phyloP scores from a whole-genome alignment of 2,113 vertebrate species.

The Halcyon senegalensis region DNA sequence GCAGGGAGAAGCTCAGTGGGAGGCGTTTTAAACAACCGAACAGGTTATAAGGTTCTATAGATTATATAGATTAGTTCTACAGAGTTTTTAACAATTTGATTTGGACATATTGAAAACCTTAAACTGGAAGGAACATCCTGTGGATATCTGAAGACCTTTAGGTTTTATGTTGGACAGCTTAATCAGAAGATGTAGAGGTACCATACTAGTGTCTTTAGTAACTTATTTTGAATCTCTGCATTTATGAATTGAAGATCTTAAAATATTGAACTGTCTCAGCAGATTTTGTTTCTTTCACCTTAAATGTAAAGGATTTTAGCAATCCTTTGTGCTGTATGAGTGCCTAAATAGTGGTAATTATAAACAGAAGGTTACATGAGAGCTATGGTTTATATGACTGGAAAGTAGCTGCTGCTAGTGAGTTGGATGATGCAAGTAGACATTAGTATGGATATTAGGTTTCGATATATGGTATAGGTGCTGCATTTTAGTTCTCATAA shows the following conservation, averaged over 20 bases:
- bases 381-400: neutral
- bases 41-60: neutral
- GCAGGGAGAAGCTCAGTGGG: neutral
- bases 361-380: neutral
- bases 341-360: neutral
- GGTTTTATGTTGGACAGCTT: neutral
- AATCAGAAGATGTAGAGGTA: neutral
- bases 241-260: neutral
- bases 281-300: neutral
- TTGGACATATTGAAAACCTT: neutral
- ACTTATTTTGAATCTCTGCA: neutral
- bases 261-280: neutral
- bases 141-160: neutral
- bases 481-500: neutral
- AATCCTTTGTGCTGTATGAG: neutral
- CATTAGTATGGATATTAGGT: neutral
- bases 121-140: neutral
- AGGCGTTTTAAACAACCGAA: neutral
- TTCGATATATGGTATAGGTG: neutral
- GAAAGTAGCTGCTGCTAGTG: neutral
- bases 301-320: neutral
- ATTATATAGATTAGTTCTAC: neutral
- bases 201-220: neutral
- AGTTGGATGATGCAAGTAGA: neutral
- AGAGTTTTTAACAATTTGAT: neutral